phyloP scores from a whole-genome alignment of 2,888 invertebrate genomes.

The Drosophila mercatorum region DNA sequence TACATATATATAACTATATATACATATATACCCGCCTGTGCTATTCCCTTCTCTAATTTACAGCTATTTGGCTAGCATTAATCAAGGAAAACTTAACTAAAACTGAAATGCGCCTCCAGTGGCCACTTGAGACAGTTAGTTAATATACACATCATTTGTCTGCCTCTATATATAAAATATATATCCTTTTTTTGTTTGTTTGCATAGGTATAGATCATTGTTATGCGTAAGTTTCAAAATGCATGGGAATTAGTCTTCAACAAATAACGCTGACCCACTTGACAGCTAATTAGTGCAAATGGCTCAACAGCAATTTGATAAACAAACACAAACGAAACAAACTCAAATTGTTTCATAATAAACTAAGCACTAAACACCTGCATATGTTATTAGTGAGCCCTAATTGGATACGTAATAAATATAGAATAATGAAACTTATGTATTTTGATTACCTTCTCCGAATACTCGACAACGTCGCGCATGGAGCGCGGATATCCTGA shows the following conservation, averaged over 20 bases:
- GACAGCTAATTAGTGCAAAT: conserved; percentile 73
- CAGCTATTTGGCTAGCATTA: not conserved
- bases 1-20: not conserved
- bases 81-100: conserved; percentile 12
- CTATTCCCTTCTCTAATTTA: not conserved
- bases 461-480: conserved; percentile 96
- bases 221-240: conserved; percentile 45
- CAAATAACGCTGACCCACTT: conserved; percentile 62
- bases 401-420: conserved; percentile 12
- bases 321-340: conserved; percentile 48
- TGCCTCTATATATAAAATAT: not conserved
- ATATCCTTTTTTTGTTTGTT: not conserved
- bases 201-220: conserved; percentile 23
- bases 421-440: too few species aligned
- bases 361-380: conserved; percentile 15
- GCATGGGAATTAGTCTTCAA: conserved; percentile 53
- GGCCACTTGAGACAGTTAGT: conserved; percentile 52
- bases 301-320: conserved; percentile 60
- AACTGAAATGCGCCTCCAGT: conserved; percentile 32
- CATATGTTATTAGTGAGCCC: not conserved
- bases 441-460: conserved; percentile 90
- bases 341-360: conserved; percentile 44
- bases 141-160: not conserved
- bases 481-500: conserved; percentile 96
- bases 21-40: not conserved